Evolutionary conservation across 2,888 invertebrate genomes (phyloP).

Genomic region (Lithophane semibrunnea): DNA sequence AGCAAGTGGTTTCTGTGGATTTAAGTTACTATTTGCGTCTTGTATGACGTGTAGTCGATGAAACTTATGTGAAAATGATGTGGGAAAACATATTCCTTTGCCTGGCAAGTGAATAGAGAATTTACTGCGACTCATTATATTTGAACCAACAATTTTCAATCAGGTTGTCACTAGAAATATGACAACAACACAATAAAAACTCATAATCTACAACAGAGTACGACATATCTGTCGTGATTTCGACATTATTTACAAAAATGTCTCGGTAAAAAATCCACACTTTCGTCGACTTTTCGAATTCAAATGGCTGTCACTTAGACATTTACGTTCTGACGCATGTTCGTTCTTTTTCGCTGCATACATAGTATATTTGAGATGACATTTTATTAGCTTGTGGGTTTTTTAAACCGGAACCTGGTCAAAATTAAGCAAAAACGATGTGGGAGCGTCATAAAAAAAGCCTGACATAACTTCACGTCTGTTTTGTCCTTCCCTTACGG

Average conservation of each 20-base stretch:
- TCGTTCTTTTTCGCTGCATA: not conserved
- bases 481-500: not conserved
- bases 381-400: not conserved
- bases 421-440: not conserved
- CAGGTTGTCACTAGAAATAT: too few species aligned
- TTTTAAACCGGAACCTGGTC: not conserved
- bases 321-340: not conserved
- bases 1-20: too few species aligned
- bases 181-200: too few species aligned
- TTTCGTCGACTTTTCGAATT: not conserved
- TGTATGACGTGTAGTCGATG: too few species aligned
- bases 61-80: too few species aligned
- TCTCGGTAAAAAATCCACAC: not conserved
- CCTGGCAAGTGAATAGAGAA: too few species aligned
- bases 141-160: too few species aligned
- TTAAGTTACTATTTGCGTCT: too few species aligned
- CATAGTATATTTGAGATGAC: not conserved
- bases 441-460: not conserved
- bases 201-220: not conserved
- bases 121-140: too few species aligned
- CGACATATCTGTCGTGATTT: not conserved
- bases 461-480: not conserved
- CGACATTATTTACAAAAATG: not conserved
- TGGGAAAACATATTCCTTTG: too few species aligned
- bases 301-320: conserved; percentile 3